phyloP scores from a whole-genome alignment of 2,113 vertebrate genomes.

The Calonectris borealis region DNA sequence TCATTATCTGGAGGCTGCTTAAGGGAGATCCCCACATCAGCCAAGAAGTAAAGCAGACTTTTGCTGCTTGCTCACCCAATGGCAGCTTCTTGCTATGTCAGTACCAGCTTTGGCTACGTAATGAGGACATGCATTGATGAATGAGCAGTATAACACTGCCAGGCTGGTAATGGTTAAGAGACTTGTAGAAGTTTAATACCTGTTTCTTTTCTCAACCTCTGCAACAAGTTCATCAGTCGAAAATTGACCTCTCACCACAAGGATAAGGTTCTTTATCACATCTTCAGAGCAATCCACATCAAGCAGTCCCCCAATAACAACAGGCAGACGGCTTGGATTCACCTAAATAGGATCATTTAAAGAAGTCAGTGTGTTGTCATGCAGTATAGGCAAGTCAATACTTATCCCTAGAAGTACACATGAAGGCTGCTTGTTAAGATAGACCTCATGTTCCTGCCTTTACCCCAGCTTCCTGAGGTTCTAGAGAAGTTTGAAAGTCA shows the following conservation, averaged over 20 bases:
- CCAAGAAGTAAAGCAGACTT: background rate
- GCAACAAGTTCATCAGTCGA: constrained; percentile 98
- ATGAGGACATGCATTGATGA: background rate
- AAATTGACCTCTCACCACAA: constrained; percentile 96
- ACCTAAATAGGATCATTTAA: constrained; percentile 75
- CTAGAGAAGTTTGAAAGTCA: background rate
- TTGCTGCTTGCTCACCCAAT: background rate
- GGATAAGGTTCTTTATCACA: constrained; percentile 96
- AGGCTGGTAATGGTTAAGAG: background rate
- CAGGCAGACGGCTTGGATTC: constrained; percentile 95
- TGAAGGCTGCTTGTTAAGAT: background rate
- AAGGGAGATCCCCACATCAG: background rate
- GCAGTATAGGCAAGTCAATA: background rate
- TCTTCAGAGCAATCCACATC: constrained; percentile 99
- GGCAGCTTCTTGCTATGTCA: background rate
- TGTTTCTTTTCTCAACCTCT: constrained; percentile 97
- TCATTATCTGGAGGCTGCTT: background rate
- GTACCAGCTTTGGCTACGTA: background rate
- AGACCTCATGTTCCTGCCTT: background rate
- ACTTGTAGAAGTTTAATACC: constrained; percentile 65
- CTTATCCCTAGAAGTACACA: background rate
- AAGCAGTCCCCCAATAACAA: constrained; percentile 92
- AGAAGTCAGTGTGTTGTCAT: background rate
- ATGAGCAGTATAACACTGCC: background rate
- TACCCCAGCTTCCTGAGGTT: background rate